Evolutionary conservation across 2,797 vertebrate species (phyloP).

Genomic region (Catamblyrhynchus diadema): DNA sequence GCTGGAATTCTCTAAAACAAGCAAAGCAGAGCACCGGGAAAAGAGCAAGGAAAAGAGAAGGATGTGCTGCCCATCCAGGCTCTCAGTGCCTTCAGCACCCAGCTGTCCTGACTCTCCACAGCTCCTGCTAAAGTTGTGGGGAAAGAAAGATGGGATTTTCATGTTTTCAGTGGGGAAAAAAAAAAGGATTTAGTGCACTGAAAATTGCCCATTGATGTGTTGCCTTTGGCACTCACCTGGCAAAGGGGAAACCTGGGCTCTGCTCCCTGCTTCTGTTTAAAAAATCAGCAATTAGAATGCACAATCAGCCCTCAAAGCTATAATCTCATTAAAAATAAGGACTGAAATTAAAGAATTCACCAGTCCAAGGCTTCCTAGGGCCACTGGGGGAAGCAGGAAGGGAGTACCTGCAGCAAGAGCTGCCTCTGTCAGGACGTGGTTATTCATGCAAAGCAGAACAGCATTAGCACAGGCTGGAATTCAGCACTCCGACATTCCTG

Average conservation of each 20-base stretch:
- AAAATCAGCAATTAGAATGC: neutral
- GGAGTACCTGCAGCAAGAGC: neutral
- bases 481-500: neutral
- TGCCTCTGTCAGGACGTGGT: neutral
- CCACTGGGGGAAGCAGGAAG: neutral
- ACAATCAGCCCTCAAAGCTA: neutral
- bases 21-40: neutral
- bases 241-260: neutral
- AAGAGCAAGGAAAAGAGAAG: neutral
- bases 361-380: neutral
- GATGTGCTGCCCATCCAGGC: fast-evolving
- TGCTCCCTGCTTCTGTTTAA: neutral
- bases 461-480: neutral
- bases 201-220: neutral
- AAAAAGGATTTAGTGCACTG: neutral
- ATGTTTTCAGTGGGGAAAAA: neutral
- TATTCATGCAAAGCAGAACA: neutral
- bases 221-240: neutral
- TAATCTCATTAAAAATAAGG: neutral
- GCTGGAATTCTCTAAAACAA: neutral
- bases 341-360: neutral
- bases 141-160: neutral
- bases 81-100: neutral
- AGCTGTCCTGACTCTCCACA: neutral
- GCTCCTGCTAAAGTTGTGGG: neutral